Evolutionary conservation across 2,113 vertebrate genomes (phyloP).

Genomic region (Halichoerus grypus): DNA sequence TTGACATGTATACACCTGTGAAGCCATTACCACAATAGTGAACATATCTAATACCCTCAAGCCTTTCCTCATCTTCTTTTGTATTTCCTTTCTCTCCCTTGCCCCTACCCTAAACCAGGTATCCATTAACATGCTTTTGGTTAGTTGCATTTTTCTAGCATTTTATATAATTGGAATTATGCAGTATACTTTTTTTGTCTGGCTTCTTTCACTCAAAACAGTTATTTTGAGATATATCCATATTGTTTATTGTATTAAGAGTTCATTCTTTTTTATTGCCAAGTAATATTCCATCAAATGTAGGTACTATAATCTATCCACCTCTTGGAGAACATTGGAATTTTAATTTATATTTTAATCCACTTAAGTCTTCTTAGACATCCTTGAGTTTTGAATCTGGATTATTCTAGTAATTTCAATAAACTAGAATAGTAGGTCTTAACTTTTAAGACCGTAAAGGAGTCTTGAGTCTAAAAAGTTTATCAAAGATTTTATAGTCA

Average conservation of each 20-base stretch:
- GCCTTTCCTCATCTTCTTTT: neutral
- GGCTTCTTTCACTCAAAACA: neutral
- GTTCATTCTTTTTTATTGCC: neutral
- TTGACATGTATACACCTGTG: neutral
- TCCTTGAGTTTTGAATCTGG: slow-evolving; percentile 15
- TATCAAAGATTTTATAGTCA: neutral
- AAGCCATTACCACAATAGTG: neutral
- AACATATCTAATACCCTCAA: neutral
- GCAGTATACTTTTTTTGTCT: neutral
- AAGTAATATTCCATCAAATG: neutral
- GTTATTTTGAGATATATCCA: neutral
- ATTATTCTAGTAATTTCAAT: slow-evolving; percentile 5
- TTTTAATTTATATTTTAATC: slow-evolving; percentile 60
- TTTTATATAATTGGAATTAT: neutral
- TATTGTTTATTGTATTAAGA: neutral
- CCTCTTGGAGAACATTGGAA: neutral
- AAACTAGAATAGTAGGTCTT: neutral
- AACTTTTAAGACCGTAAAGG: neutral
- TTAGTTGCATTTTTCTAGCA: neutral
- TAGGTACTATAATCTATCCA: neutral
- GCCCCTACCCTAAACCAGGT: neutral
- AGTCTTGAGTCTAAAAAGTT: neutral
- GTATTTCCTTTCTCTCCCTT: neutral
- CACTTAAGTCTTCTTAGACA: neutral
- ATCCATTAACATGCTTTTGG: neutral